A percentile compares a stretch with the other conserved stretches of the same genome.
Conservation (phyloP, 1,140 invertebrate species). For the Harlomillsia oculata region DNA sequence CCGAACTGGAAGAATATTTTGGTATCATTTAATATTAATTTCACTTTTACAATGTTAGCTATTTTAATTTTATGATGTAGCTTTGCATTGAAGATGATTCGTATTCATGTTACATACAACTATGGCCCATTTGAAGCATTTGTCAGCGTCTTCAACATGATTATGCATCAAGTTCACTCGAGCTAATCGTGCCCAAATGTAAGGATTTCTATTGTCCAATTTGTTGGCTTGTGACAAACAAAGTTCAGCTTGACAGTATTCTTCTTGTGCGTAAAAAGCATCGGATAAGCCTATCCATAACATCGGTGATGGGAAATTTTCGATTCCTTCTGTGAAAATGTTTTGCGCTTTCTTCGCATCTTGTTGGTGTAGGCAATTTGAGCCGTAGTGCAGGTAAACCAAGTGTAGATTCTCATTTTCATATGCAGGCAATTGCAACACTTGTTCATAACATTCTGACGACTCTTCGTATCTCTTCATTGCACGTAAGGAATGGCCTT, state of each 20-base stretch:
- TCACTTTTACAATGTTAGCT: no score
- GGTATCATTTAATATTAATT: no score
- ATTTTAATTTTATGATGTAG: no score
- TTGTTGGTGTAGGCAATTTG: constrained; percentile 3
- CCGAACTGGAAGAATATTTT: no score
- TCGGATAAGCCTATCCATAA: no score
- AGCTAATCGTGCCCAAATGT: constrained; percentile 41
- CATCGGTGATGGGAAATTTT: constrained; percentile 35
- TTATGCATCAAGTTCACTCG: constrained; percentile 37
- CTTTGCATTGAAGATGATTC: no score
- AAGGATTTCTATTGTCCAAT: constrained; percentile 38
- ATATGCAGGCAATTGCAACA: background rate
- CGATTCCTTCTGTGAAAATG: constrained; percentile 30
- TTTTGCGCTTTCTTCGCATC: no score
- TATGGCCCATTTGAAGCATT: constrained; percentile 32
- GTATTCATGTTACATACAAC: no score
- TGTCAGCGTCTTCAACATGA: constrained; percentile 18
- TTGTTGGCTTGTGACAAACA: constrained; percentile 40
- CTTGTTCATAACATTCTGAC: constrained; percentile 17
- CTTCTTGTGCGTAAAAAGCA: no score
- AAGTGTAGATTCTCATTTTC: constrained; percentile 25
- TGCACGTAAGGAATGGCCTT: constrained; percentile 23
- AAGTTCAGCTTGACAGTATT: constrained; percentile 38
- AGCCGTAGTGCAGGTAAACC: constrained; percentile 25
- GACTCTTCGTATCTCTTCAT: constrained; percentile 5